Base-by-base conservation (phyloP, 1,140 invertebrate genomes). In the Hestina assimilis region DNA sequence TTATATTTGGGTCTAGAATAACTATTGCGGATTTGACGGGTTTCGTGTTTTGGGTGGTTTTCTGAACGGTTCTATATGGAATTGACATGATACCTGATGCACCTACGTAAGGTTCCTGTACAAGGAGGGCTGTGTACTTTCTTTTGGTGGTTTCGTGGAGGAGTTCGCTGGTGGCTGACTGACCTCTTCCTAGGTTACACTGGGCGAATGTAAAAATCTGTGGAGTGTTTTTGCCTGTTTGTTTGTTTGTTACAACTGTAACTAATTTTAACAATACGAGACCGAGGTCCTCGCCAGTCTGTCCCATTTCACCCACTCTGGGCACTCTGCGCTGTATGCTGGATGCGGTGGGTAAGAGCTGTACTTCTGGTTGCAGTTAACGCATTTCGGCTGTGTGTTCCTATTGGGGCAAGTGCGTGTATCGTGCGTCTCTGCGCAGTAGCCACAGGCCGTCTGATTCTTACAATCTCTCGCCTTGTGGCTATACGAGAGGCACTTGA, bases 1-100 rank as follows among this genome's bases (percentile, higher is more conserved):
- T 12, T 19, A 59, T 9, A 3, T 11, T 38, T 2, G 12, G 12
- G 24, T 59, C 23, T 7, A 51, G 21, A 3, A 59, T 31, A 2
- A 23, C 17, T 1, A 59, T 35, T 7, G 47, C 47, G 1, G 57
- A 41, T 40, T 59, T 59, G 0, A 47, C 48, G 2, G 14, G 41
- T 2, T 23, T 24, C 1, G 19, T 15, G 12, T 20, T 17, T 3
- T 8, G 4, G 0, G 1, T 4, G 0, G 21, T 20, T 17, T 12
- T 14, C 20, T 60, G n/a, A n/a, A n/a, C n/a, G n/a, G n/a, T n/a
- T n/a, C n/a, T n/a, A n/a, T n/a, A n/a, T n/a, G n/a, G n/a, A n/a
- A n/a, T n/a, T n/a, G n/a, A n/a, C n/a, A n/a, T n/a, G n/a, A n/a
- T n/a, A n/a, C n/a, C n/a, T n/a, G n/a, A n/a, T n/a, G n/a, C n/a